Percentiles rank a stretch among this genome's conserved stretches.
Evolutionary conservation across 2,888 invertebrate species (phyloP).

Genomic region (Plemyria rubiginata): DNA sequence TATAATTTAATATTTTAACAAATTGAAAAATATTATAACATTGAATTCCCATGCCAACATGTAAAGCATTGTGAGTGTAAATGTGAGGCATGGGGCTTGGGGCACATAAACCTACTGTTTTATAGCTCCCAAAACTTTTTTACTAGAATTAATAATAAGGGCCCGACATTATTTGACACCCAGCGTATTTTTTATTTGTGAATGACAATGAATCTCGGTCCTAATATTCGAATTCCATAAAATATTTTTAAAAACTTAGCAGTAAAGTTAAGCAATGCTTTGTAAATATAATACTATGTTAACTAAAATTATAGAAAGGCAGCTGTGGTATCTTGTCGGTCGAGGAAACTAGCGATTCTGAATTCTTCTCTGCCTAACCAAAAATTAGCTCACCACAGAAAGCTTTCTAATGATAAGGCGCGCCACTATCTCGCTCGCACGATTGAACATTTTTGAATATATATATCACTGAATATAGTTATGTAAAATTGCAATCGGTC

Average conservation of each 20-base stretch:
- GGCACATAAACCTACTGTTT: background rate
- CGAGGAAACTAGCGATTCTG: constrained; percentile 40
- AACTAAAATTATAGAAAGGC: constrained; percentile 48
- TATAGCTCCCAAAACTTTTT: background rate
- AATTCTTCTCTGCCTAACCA: constrained; percentile 31
- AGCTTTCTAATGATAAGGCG: constrained; percentile 7
- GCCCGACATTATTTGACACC: background rate
- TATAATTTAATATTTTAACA: background rate
- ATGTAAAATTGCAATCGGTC: too few species aligned
- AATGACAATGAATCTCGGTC: background rate
- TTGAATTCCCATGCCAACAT: constrained; percentile 1
- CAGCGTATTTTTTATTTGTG: too few species aligned
- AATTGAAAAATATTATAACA: background rate
- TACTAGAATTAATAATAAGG: background rate
- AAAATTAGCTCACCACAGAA: constrained; percentile 27
- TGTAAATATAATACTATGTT: constrained; percentile 53
- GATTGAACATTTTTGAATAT: too few species aligned
- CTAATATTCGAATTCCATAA: constrained; percentile 24
- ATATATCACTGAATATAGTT: too few species aligned
- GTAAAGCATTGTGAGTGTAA: constrained; percentile 15
- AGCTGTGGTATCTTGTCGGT: constrained; percentile 36
- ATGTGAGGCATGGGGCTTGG: background rate
- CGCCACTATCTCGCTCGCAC: too few species aligned
- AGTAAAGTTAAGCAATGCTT: constrained; percentile 42
- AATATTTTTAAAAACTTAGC: constrained; percentile 30